These are phyloP conservation scores for Mesorhabditis sp. DNA, from an alignment of 2,888 invertebrate species.

Conservation along the genomic window DNA sequence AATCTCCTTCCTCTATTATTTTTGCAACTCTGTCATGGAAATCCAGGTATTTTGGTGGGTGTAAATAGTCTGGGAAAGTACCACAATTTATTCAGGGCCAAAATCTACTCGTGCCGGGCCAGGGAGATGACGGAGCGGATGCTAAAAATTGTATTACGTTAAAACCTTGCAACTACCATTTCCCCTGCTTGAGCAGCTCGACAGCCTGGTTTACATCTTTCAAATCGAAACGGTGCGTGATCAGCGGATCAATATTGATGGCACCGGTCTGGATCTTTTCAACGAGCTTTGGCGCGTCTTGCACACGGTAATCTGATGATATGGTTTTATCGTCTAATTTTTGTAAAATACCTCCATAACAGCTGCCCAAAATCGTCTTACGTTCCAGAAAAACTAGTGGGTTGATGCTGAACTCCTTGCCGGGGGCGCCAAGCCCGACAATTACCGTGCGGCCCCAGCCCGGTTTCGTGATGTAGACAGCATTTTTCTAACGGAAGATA, in stretches of 20 bases:
- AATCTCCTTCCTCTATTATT: no score
- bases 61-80: no score
- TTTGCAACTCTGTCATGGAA: no score
- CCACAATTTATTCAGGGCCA: not conserved
- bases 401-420: not conserved
- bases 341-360: not conserved
- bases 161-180: not conserved
- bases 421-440: not conserved
- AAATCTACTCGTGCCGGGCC: not conserved
- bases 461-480: not conserved
- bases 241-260: slow-evolving; percentile 1
- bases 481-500: not conserved
- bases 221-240: slow-evolving; percentile 1
- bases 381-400: not conserved
- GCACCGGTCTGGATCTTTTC: not conserved
- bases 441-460: not conserved
- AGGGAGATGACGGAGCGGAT: not conserved
- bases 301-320: not conserved
- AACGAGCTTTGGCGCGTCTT: not conserved
- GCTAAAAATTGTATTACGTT: not conserved
- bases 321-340: not conserved
- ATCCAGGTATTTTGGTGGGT: no score
- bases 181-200: not conserved
- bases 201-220: not conserved
- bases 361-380: not conserved